phyloP scores from a whole-genome alignment of 2,888 invertebrate genomes.

The Drosophila fungiperda region DNA sequence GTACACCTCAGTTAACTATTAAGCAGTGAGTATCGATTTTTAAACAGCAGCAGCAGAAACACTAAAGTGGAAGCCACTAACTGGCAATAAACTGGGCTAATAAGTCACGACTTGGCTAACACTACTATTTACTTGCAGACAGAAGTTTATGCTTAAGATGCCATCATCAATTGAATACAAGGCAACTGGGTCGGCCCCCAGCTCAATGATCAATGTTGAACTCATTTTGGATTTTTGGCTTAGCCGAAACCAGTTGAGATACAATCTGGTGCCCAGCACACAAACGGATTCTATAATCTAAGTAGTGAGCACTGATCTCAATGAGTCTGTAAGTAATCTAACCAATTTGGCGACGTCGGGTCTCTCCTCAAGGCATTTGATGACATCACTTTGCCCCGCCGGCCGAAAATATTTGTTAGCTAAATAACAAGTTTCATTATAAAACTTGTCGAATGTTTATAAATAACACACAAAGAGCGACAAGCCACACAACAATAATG shows the following conservation, averaged over 20 bases:
- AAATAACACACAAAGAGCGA: slow-evolving; percentile 51
- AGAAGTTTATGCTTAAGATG: slow-evolving; percentile 24
- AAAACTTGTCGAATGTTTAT: slow-evolving; percentile 73
- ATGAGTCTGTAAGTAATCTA: slow-evolving; percentile 19
- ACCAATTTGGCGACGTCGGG: slow-evolving; percentile 70
- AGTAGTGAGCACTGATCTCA: background rate
- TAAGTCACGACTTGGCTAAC: slow-evolving; percentile 61
- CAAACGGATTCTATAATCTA: slow-evolving; percentile 36
- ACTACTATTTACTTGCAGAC: slow-evolving; percentile 1
- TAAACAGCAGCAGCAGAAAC: background rate
- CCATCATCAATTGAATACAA: slow-evolving; percentile 30
- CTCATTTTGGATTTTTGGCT: slow-evolving; percentile 10
- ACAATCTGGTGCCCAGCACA: slow-evolving; percentile 27
- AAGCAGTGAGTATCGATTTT: slow-evolving; percentile 7
- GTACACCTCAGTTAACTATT: slow-evolving; percentile 8
- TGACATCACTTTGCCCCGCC: slow-evolving; percentile 51
- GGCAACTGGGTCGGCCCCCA: slow-evolving; percentile 59
- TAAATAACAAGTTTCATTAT: slow-evolving; percentile 73
- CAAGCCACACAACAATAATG: slow-evolving; percentile 31
- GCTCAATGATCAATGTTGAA: slow-evolving; percentile 37
- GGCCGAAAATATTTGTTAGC: slow-evolving; percentile 35
- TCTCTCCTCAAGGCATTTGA: slow-evolving; percentile 52
- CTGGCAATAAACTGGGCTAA: slow-evolving; percentile 37
- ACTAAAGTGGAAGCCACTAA: slow-evolving; percentile 4
- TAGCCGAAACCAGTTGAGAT: slow-evolving; percentile 40